Evolutionary conservation across 2,888 invertebrate species (phyloP).

Genomic region (Brachycybe producta): DNA sequence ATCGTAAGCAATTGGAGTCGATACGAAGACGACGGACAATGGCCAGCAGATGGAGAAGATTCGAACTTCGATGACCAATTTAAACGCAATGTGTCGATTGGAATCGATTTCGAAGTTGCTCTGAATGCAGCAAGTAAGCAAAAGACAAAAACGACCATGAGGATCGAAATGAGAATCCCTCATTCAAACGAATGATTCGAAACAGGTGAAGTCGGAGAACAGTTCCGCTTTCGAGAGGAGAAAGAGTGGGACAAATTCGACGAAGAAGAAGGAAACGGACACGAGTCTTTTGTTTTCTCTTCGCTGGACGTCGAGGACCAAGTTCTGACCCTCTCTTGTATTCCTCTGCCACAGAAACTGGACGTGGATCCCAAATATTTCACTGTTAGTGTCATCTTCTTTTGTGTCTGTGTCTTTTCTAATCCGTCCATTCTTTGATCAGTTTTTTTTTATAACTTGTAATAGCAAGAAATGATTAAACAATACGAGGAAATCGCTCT

Average conservation of each 20-base stretch:
- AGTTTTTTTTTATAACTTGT: background rate
- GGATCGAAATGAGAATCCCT: background rate
- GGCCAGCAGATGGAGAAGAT: background rate
- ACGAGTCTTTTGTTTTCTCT: too few species aligned
- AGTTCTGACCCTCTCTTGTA: slow-evolving; percentile 17
- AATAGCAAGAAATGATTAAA: too few species aligned
- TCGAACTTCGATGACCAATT: background rate
- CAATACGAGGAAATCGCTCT: too few species aligned
- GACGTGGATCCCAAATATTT: slow-evolving; percentile 9
- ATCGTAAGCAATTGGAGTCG: slow-evolving; percentile 5
- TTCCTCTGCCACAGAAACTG: slow-evolving; percentile 20
- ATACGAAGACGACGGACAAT: slow-evolving; percentile 1
- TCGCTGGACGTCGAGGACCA: slow-evolving; percentile 17
- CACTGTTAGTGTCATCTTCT: background rate
- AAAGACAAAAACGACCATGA: too few species aligned
- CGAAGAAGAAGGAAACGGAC: slow-evolving; percentile 5
- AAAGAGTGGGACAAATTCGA: slow-evolving; percentile 17
- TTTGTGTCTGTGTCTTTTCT: background rate
- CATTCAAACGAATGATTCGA: background rate
- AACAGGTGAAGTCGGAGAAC: slow-evolving; percentile 1
- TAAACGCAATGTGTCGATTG: too few species aligned
- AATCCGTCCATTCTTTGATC: background rate
- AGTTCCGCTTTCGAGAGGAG: slow-evolving; percentile 21
- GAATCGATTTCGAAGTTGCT: too few species aligned
- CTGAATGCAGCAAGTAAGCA: too few species aligned